These are phyloP conservation scores for Prolemur simus DNA, from an alignment of 2,113 vertebrate species.

Conservation along the genomic window DNA sequence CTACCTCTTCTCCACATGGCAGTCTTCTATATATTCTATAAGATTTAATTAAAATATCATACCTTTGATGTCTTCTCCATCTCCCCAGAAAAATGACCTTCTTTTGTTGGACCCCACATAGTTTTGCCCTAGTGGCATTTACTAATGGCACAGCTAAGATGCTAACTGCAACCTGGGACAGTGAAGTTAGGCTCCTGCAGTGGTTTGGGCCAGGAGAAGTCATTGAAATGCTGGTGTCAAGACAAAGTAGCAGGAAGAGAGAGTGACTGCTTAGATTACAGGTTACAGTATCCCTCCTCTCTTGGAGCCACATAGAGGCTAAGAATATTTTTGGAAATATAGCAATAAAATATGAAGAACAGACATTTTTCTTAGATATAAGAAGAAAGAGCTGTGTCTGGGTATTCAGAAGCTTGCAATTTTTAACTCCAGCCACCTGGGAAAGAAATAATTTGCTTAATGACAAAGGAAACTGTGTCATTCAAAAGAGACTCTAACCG, in stretches of 20 bases:
- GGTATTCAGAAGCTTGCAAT: not conserved
- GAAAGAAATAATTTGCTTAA: slow-evolving; percentile 19
- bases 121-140: not conserved
- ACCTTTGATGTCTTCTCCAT: not conserved
- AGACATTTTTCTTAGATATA: not conserved
- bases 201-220: not conserved
- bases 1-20: not conserved
- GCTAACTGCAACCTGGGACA: not conserved
- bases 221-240: not conserved
- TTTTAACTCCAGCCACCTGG: not conserved
- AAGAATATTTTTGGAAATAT: not conserved
- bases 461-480: not conserved
- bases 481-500: not conserved
- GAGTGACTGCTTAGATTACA: not conserved
- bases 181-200: not conserved
- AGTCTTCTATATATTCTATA: not conserved
- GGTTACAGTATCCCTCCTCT: not conserved
- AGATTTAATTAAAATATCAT: not conserved
- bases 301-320: not conserved
- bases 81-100: not conserved
- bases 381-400: not conserved
- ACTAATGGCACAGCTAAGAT: not conserved
- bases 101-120: not conserved
- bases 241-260: not conserved
- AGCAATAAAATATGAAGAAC: not conserved